These are phyloP conservation scores for Drosophila meridionalis DNA, from an alignment of 2,888 invertebrate genomes.

Conservation along the genomic window DNA sequence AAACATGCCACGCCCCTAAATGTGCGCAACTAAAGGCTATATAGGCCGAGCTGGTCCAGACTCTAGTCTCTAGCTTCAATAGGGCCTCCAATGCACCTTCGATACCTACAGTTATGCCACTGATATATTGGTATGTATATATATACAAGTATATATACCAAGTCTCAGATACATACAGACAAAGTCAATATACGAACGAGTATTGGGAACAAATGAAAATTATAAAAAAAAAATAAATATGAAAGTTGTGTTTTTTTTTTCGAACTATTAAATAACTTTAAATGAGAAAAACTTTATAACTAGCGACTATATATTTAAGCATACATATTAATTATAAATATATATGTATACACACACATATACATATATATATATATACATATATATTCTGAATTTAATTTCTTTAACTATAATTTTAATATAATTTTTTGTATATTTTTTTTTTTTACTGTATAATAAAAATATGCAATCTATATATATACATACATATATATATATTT, in stretches of 20 bases:
- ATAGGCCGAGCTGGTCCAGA: background rate
- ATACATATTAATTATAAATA: conserved; percentile 6
- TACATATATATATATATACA: background rate
- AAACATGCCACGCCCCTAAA: background rate
- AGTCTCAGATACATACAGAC: background rate
- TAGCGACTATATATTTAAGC: conserved; percentile 50
- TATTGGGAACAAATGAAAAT: background rate
- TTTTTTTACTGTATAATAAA: conserved; percentile 53
- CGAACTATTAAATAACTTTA: conserved; percentile 47
- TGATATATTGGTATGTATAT: background rate
- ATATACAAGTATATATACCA: background rate
- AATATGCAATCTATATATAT: conserved; percentile 27
- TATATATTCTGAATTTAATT: background rate
- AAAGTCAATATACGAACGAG: background rate
- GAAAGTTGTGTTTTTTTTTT: conserved; percentile 43
- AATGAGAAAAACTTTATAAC: conserved; percentile 25
- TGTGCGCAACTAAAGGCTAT: background rate
- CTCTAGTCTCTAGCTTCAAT: background rate
- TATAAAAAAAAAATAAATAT: conserved; percentile 13
- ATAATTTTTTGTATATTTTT: conserved; percentile 15
- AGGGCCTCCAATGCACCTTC: background rate
- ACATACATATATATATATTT: conserved; percentile 4
- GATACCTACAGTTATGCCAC: background rate
- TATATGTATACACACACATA: background rate
- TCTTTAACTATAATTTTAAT: conserved; percentile 27